Conservation (phyloP, 2,888 invertebrate species). For the Drosophila flavopinicola region DNA sequence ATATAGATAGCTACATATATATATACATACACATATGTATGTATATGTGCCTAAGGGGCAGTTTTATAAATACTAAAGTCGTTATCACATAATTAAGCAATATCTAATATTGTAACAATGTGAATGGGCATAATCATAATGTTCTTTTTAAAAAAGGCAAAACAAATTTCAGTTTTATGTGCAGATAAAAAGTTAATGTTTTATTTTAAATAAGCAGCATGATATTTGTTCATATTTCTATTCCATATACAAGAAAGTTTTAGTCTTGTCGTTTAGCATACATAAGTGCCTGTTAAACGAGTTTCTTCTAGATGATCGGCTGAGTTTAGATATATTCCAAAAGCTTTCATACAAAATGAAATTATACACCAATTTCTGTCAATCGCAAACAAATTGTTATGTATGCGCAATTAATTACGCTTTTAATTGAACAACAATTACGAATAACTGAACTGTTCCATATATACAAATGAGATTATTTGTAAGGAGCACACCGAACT, state of each 20-base stretch:
- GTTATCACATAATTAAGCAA: slow-evolving; percentile 7
- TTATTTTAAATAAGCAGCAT: too few relatives aligned
- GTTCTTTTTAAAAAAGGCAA: neutral
- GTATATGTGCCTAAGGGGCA: neutral
- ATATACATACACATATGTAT: neutral
- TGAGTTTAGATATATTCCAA: neutral
- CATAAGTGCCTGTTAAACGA: too few relatives aligned
- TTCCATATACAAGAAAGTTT: too few relatives aligned
- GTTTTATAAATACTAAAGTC: slow-evolving; percentile 8
- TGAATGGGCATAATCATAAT: neutral
- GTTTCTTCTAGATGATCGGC: too few relatives aligned
- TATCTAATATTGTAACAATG: neutral
- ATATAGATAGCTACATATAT: neutral
- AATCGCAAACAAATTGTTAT: too few relatives aligned
- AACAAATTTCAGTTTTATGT: too few relatives aligned
- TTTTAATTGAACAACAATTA: neutral
- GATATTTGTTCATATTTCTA: too few relatives aligned
- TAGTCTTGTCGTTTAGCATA: too few relatives aligned
- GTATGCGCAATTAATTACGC: neutral
- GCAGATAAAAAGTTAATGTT: too few relatives aligned
- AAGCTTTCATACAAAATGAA: too few relatives aligned
- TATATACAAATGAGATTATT: neutral
- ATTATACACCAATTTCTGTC: neutral
- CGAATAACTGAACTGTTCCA: neutral
- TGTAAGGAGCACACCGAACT: slow-evolving; percentile 28